A percentile compares a stretch with the other conserved stretches of the same genome.
Conservation (phyloP, 2,888 invertebrate genomes). For the Lasioglossum villosulum region DNA sequence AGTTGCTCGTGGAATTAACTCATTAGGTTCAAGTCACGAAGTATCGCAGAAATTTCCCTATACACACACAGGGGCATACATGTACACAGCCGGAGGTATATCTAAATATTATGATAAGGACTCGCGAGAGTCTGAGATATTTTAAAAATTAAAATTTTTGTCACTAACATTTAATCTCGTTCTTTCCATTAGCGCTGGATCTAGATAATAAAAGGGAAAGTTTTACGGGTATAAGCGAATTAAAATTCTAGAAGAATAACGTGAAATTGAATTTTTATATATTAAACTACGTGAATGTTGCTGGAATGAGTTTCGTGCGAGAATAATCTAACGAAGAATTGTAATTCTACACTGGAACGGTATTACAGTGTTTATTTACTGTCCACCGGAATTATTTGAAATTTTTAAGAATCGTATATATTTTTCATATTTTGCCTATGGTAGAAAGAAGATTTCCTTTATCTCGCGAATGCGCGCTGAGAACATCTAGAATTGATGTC, state of each 20-base stretch:
- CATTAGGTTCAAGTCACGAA: slow-evolving; percentile 45
- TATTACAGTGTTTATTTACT: neutral
- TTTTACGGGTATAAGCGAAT: neutral
- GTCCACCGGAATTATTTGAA: neutral
- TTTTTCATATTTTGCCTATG: neutral
- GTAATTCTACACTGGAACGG: slow-evolving; percentile 16
- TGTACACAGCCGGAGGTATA: neutral
- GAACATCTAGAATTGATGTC: neutral
- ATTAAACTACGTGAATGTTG: neutral
- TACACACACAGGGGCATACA: neutral
- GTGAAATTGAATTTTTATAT: slow-evolving; percentile 12
- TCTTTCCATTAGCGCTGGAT: neutral
- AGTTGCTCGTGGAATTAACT: slow-evolving; percentile 49
- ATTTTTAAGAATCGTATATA: neutral
- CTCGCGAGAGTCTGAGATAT: neutral
- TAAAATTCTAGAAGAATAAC: neutral
- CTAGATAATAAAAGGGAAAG: neutral
- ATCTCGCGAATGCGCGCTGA: neutral
- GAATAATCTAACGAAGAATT: slow-evolving; percentile 5
- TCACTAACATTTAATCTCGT: neutral
- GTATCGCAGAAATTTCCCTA: slow-evolving; percentile 26
- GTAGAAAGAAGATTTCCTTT: neutral
- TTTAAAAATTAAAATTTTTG: neutral
- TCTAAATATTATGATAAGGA: neutral
- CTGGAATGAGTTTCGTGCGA: neutral